Percentiles rank a stretch among this genome's conserved stretches.
Conservation (phyloP, 1,140 invertebrate genomes). For the Palaemon carinicauda region DNA sequence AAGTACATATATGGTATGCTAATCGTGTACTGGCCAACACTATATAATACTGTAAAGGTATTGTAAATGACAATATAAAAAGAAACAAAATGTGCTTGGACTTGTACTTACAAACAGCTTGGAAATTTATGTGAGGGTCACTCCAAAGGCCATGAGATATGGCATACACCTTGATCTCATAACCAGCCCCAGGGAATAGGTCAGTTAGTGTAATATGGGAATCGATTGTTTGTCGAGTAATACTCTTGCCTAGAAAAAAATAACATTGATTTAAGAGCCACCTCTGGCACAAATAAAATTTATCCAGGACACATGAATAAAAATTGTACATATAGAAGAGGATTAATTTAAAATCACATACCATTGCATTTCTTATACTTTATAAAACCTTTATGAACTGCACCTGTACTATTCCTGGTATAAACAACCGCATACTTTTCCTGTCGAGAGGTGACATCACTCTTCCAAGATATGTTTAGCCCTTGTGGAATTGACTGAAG, state of each 20-base stretch:
- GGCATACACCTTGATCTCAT: constrained; percentile 88
- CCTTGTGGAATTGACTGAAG: constrained; percentile 78
- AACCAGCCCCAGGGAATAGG: constrained; percentile 86
- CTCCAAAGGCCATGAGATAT: constrained; percentile 81
- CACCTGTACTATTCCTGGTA: constrained; percentile 80
- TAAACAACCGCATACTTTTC: constrained; percentile 87
- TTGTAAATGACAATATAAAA: no score
- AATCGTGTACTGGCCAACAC: no score
- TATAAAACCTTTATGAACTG: constrained; percentile 56
- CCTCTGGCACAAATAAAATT: no score
- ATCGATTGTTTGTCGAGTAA: constrained; percentile 73
- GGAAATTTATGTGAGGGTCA: constrained; percentile 86
- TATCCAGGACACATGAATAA: no score
- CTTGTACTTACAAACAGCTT: constrained; percentile 76
- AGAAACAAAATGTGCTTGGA: background rate
- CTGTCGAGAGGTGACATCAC: constrained; percentile 88
- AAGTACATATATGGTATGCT: no score
- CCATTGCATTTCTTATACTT: background rate
- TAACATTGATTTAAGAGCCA: background rate
- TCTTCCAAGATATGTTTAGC: constrained; percentile 91
- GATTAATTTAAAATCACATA: background rate
- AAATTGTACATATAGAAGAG: background rate
- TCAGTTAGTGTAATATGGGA: constrained; percentile 78
- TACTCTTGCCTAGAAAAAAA: constrained; percentile 61
- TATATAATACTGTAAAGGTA: background rate